These are phyloP conservation scores for Seriola dumerili DNA, from an alignment of 2,113 vertebrate genomes.

Conservation along the genomic window DNA sequence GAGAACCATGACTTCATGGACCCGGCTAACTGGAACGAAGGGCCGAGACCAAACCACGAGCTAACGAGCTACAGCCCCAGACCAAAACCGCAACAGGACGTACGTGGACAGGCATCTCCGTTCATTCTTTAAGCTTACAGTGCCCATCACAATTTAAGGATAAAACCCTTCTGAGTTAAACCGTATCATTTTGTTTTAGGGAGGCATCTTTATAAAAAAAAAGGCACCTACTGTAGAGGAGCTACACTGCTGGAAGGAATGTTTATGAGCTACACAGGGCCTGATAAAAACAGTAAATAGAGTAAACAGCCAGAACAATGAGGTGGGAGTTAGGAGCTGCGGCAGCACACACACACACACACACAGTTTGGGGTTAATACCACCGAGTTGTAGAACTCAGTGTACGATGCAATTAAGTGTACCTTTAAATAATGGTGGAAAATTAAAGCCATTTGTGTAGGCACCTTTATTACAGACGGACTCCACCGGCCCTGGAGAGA, in stretches of 20 bases:
- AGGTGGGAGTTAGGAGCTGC: neutral
- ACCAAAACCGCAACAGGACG: neutral
- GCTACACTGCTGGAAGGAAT: constrained; percentile 9
- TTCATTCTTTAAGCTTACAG: no score
- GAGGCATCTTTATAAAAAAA: neutral
- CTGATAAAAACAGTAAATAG: constrained; percentile 34
- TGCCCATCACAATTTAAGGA: neutral
- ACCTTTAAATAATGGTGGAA: constrained; percentile 53
- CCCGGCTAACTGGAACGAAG: neutral
- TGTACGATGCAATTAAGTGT: constrained; percentile 10
- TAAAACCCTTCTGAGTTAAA: neutral
- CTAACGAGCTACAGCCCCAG: neutral
- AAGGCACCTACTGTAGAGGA: neutral
- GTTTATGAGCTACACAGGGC: constrained; percentile 40
- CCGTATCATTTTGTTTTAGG: neutral
- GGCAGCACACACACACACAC: neutral
- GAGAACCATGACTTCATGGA: no score
- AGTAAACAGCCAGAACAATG: constrained; percentile 15
- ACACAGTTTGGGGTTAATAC: constrained; percentile 4
- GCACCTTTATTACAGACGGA: constrained; percentile 27
- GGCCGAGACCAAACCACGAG: neutral
- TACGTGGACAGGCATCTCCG: neutral
- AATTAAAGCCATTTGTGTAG: constrained; percentile 48
- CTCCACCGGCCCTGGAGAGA: constrained; percentile 22
- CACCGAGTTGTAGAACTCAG: neutral